Evolutionary conservation across 1,140 invertebrate species (phyloP).

Genomic region (Drosophila pandora): DNA sequence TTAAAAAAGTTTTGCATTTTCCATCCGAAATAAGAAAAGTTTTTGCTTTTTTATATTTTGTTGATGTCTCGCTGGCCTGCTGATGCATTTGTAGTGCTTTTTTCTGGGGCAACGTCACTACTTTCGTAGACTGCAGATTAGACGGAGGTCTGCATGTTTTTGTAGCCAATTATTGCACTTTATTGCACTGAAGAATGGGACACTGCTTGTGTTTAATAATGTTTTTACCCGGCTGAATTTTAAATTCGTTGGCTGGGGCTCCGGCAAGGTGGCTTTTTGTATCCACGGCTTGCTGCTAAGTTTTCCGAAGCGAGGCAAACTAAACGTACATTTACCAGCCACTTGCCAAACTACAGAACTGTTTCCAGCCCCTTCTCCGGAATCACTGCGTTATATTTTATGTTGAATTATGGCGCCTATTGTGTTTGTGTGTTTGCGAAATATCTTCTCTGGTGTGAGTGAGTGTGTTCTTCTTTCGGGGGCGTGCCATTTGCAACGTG

Average conservation of each 20-base stretch:
- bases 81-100: constrained; percentile 26
- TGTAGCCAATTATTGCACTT: neutral
- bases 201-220: neutral
- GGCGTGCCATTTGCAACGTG: constrained; percentile 70
- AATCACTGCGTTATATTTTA: constrained; percentile 73
- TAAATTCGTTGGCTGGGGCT: constrained; percentile 3
- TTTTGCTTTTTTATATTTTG: constrained; percentile 38
- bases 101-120: neutral
- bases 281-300: constrained; percentile 19
- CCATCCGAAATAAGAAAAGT: constrained; percentile 78
- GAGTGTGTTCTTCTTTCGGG: constrained; percentile 3
- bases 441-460: constrained; percentile 11
- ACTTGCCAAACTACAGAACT: constrained; percentile 9
- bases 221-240: neutral
- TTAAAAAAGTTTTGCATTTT: constrained; percentile 80
- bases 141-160: neutral
- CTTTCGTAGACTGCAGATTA: constrained; percentile 3
- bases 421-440: constrained; percentile 35
- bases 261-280: constrained; percentile 8
- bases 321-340: constrained; percentile 34
- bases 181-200: neutral
- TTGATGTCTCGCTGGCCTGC: constrained; percentile 12
- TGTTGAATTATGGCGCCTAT: constrained; percentile 75
- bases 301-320: constrained; percentile 27
- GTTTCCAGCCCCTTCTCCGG: constrained; percentile 14